These are phyloP conservation scores for Aratinga solstitialis DNA, from an alignment of 2,797 vertebrate species.

Conservation along the genomic window DNA sequence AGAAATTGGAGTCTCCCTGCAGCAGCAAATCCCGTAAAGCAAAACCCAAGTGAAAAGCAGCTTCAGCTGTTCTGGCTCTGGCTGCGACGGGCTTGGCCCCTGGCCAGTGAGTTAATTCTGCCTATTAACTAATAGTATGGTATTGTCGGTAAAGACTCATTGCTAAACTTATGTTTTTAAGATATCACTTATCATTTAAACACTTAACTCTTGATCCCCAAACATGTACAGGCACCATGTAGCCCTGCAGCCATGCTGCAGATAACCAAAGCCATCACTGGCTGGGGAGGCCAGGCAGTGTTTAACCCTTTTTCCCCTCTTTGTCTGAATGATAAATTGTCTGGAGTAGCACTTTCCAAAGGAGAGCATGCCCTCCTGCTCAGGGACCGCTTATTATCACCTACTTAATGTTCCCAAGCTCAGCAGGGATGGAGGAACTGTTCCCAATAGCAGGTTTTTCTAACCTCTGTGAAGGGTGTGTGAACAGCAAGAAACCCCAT, in stretches of 20 bases:
- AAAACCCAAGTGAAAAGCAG: conserved; percentile 47
- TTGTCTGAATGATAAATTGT: conserved; percentile 28
- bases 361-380: conserved; percentile 2
- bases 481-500: neutral
- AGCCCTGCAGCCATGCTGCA: conserved; percentile 43
- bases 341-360: conserved; percentile 14
- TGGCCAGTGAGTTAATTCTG: conserved; percentile 68
- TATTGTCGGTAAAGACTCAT: conserved; percentile 71
- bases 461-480: neutral
- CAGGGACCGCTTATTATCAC: conserved; percentile 27
- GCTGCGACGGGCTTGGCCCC: conserved; percentile 58
- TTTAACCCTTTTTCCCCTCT: conserved; percentile 10
- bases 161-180: conserved; percentile 70
- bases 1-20: conserved; percentile 44
- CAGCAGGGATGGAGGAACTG: neutral
- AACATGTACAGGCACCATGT: conserved; percentile 46
- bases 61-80: conserved; percentile 55
- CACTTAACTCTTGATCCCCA: conserved; percentile 60
- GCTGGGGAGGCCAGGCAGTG: neutral
- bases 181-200: conserved; percentile 67
- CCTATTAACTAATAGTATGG: conserved; percentile 74
- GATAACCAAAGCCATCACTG: conserved; percentile 33
- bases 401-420: conserved; percentile 59
- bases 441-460: conserved; percentile 8
- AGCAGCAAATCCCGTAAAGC: conserved; percentile 54